Evolutionary conservation across 2,797 vertebrate genomes (phyloP).

Genomic region (Brotogeris chrysoptera): DNA sequence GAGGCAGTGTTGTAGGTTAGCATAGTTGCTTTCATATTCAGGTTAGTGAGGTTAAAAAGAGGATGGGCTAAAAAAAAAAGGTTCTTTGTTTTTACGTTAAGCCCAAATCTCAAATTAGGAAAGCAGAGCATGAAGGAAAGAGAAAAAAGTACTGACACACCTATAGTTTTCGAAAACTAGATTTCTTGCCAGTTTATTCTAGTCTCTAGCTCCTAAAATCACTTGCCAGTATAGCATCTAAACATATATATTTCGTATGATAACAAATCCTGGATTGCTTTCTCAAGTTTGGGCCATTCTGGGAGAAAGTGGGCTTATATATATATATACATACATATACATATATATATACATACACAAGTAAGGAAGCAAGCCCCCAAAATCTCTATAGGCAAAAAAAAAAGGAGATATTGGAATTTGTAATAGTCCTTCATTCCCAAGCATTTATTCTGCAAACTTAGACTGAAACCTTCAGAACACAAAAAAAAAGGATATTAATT

Average conservation of each 20-base stretch:
- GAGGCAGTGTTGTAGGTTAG: background rate
- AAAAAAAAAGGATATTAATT: background rate
- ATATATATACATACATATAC: too few species aligned
- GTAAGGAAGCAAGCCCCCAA: background rate
- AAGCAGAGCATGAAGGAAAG: background rate
- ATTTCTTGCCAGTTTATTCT: background rate
- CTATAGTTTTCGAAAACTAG: background rate
- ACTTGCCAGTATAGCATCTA: background rate
- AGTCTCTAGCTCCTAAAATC: background rate
- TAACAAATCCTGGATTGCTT: background rate
- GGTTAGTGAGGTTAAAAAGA: background rate
- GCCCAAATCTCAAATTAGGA: background rate
- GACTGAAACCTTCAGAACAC: background rate
- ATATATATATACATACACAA: too few species aligned
- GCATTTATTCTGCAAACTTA: background rate
- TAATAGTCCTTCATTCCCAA: background rate
- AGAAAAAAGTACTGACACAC: background rate
- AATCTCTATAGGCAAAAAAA: background rate
- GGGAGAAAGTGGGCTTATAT: background rate
- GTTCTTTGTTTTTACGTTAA: background rate
- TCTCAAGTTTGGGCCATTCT: background rate
- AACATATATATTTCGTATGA: background rate
- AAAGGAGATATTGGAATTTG: background rate
- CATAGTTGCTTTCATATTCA: background rate
- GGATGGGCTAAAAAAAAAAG: background rate